These are phyloP conservation scores for Halichoerus grypus DNA, from an alignment of 2,113 vertebrate species.

Conservation along the genomic window DNA sequence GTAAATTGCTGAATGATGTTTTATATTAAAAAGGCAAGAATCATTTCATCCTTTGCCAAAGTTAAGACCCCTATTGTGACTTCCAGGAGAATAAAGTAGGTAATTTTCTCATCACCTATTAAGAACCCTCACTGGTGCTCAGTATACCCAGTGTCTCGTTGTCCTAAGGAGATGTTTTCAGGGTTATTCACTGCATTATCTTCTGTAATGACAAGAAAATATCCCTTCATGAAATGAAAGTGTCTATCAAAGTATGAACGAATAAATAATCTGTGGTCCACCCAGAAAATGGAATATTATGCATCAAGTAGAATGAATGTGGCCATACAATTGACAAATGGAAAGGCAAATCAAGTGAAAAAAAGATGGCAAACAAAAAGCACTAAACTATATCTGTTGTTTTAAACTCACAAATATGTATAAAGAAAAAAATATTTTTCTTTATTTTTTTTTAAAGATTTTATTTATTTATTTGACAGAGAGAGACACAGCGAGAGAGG, in stretches of 20 bases:
- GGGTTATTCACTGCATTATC: neutral
- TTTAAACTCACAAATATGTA: neutral
- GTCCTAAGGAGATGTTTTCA: neutral
- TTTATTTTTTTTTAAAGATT: too few species aligned
- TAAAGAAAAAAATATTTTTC: neutral
- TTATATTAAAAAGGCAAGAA: neutral
- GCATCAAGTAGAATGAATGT: neutral
- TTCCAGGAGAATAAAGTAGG: neutral
- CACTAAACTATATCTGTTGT: neutral
- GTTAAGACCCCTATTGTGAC: neutral
- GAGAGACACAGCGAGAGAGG: too few species aligned
- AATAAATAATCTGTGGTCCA: neutral
- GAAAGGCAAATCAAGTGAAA: neutral
- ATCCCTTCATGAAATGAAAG: neutral
- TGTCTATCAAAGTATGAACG: neutral
- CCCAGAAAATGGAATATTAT: neutral
- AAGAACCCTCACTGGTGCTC: neutral
- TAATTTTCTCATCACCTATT: neutral
- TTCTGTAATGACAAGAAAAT: neutral
- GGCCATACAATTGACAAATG: neutral
- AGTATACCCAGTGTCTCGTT: neutral
- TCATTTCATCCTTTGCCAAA: neutral
- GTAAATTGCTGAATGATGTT: neutral
- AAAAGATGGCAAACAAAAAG: neutral
- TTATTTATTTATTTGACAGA: too few species aligned